A percentile compares a stretch with the other conserved stretches of the same genome.
Conservation (phyloP, 2,113 vertebrate genomes). For the Anthoscopus minutus region DNA sequence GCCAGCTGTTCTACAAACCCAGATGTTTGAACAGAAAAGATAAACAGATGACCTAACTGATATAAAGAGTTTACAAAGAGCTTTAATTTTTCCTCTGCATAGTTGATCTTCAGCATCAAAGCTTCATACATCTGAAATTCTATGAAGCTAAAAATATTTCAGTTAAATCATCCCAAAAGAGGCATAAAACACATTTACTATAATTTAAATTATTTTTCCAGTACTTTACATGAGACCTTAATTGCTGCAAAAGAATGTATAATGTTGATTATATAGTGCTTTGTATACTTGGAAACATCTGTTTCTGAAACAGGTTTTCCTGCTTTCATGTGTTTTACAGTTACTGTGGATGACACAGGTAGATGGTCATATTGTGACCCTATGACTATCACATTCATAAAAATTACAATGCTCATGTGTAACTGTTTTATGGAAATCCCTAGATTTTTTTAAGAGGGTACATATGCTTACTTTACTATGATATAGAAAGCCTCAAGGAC, state of each 20-base stretch:
- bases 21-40: constrained; percentile 47
- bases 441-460: background rate
- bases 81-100: background rate
- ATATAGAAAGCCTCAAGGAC: background rate
- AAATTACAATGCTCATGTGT: background rate
- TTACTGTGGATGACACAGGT: background rate
- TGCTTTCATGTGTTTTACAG: background rate
- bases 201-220: background rate
- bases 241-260: background rate
- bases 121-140: background rate
- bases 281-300: background rate
- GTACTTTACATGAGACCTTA: background rate
- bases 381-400: background rate
- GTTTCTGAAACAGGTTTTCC: background rate
- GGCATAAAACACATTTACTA: background rate
- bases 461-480: background rate
- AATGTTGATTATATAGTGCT: background rate
- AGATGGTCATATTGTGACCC: background rate
- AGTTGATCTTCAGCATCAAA: constrained; percentile 25
- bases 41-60: constrained; percentile 59
- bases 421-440: background rate
- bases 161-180: background rate
- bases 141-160: background rate
- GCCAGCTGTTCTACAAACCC: constrained; percentile 39
- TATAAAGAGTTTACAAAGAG: constrained; percentile 30